Base-by-base conservation (phyloP, 2,113 vertebrate species). In the Periophthalmus modestus region DNA sequence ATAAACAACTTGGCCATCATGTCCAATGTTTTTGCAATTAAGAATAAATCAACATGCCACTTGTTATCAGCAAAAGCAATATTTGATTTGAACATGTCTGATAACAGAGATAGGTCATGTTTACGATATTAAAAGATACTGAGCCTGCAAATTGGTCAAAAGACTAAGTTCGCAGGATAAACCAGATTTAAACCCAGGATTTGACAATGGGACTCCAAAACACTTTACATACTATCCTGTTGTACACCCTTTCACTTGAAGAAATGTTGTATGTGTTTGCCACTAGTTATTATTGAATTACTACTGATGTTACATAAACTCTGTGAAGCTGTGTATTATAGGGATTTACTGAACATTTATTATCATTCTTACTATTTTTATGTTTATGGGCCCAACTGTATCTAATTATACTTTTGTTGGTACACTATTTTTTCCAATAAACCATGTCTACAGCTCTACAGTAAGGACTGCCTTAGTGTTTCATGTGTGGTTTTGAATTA, bases 281-380 rank as follows among this genome's bases (percentile, higher is more conserved):
- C 21, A 48, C 58, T 74, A 79, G 68, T 85, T 84, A 84, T 16
- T 84, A 83, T 11, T 84, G 65, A 79, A 89, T 43, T 43, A 43
- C 89, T 89, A 88, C 86, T 89, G 89, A 87, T 72, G 68, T 55
- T 68, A 77, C 72, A 43, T 70, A 39, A 71, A 28, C 24, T 14
- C 39, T 74, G 62, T 71, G n/a, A 69, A 72, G 28, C 75, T 76
- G 46, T 85, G 73, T 85, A 69, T 71, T 81, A 55, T 47, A 78
- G 68, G 75, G 73, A 18, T 68, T 34, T 77, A 69, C 28, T 68
- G 24, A 13, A 66, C 19, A 73, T 79, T 3, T 55, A 55, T 68
- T 23, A 82, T 82, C 73, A 72, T 28, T 78, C 77, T 23, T 55
- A 47, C 5, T n/a, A 6, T 75, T 65, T 59, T 1, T 4, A 78